Conservation (phyloP, 2,113 vertebrate genomes). For the Glareola pratincola region DNA sequence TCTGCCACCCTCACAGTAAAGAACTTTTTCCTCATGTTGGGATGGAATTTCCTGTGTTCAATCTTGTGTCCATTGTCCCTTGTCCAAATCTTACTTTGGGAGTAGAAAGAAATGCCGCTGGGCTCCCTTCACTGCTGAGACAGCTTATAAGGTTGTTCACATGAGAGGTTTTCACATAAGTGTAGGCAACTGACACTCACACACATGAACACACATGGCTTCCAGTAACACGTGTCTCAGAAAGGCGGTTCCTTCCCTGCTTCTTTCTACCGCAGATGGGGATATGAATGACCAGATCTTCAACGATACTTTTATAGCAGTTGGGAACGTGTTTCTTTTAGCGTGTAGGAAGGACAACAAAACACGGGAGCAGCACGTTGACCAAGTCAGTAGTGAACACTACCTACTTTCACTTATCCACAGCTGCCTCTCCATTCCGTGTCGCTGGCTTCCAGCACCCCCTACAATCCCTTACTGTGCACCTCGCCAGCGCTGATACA, state of each 20-base stretch:
- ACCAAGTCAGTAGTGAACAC: background rate
- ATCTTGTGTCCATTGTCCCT: too few relatives aligned
- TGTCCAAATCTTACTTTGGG: background rate
- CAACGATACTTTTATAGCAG: background rate
- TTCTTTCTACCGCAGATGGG: background rate
- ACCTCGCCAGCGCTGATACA: background rate
- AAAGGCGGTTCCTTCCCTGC: background rate
- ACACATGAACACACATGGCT: accelerated
- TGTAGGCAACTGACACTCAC: background rate
- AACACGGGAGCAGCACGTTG: background rate
- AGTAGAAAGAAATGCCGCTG: background rate
- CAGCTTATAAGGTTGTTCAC: background rate
- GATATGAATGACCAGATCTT: background rate
- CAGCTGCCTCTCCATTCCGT: background rate
- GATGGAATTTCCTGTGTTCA: too few relatives aligned
- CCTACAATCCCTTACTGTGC: accelerated
- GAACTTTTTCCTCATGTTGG: too few relatives aligned
- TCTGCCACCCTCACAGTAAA: too few relatives aligned
- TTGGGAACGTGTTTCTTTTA: background rate
- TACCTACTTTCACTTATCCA: background rate
- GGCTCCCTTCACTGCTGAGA: background rate
- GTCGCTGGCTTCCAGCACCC: background rate
- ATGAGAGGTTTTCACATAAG: background rate
- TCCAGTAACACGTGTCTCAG: background rate
- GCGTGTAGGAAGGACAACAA: background rate